phyloP scores from a whole-genome alignment of 2,113 vertebrate genomes.

The Tapirus terrestris region DNA sequence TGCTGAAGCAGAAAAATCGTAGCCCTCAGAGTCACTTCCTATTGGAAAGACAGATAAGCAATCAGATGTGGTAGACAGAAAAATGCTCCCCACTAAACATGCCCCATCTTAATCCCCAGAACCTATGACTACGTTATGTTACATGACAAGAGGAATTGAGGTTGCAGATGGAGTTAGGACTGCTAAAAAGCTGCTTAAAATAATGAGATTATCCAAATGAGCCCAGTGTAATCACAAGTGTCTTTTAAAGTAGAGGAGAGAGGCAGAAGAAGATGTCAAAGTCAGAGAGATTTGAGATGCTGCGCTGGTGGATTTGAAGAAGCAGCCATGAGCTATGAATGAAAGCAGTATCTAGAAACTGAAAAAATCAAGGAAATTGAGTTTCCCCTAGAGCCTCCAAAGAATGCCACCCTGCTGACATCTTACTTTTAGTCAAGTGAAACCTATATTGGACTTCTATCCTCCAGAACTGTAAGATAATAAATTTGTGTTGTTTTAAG shows the following conservation, averaged over 20 bases:
- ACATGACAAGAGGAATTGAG: not conserved
- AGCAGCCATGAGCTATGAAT: not conserved
- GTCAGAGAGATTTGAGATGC: not conserved
- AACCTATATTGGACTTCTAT: not conserved
- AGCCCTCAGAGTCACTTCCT: not conserved
- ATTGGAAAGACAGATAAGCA: not conserved
- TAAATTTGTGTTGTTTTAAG: not conserved
- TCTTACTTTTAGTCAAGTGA: not conserved
- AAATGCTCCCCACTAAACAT: not conserved
- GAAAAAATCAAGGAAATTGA: not conserved
- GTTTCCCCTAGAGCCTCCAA: not conserved
- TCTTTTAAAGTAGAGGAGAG: not conserved
- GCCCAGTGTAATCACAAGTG: not conserved
- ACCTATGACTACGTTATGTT: not conserved
- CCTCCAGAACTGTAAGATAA: not conserved
- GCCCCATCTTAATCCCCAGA: not conserved
- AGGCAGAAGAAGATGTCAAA: not conserved
- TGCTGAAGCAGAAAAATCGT: not conserved
- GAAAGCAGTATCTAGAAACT: not conserved
- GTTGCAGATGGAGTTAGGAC: not conserved
- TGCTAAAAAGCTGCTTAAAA: not conserved
- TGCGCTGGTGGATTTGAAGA: not conserved
- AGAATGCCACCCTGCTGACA: not conserved
- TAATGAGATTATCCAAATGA: not conserved
- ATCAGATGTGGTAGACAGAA: not conserved